Evolutionary conservation across 1,140 invertebrate genomes (phyloP), one percentile per base, ranked within the genome.

Genomic region (Berghia stephanieae): DNA sequence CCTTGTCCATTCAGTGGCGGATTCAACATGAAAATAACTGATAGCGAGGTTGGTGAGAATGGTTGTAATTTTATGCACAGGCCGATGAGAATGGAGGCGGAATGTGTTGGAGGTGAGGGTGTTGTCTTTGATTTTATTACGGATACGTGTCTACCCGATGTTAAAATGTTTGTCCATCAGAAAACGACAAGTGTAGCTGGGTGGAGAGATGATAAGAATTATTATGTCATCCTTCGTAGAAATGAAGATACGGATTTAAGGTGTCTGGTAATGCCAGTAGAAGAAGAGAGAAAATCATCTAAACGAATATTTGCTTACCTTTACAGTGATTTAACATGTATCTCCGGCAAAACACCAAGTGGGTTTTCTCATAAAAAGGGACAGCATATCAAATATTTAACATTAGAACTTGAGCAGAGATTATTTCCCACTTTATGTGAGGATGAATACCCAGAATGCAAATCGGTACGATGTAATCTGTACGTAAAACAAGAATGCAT

Each of bases 41-140:
- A 83, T 34, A 80, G 78, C 18, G 27, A 75, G 3, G 55, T 73
- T 0, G 70, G 71, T 0, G 76, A 76, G 24, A 83, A 83, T 75
- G 77, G 77, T 2, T 85, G 84, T 52, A 85, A 85, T 70, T 79
- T 80, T 31, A 80, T 82, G 77, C 79, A 83, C 24, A 34, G 83
- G 16, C 84, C 84, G 10, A 85, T 85, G 84, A 75, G 83, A 66
- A 70, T 85, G 60, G 84, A 85, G 66, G 80, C 78, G 44, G 84
- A 85, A 66, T 85, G 84, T 60, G 52, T 82, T 6, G 79, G 63
- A 16, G 84, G 84, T 3, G 84, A 85, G 73, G 84, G 84, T 0
- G 77, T 83, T 4, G 78, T 66, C 8, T 84, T 85, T 72, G 71
- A 85, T 46, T 85, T 81, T 57, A 75, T 82, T 21, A 69, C 79